Evolutionary conservation across 2,888 invertebrate genomes (phyloP).

Genomic region (Erebia epiphron): DNA sequence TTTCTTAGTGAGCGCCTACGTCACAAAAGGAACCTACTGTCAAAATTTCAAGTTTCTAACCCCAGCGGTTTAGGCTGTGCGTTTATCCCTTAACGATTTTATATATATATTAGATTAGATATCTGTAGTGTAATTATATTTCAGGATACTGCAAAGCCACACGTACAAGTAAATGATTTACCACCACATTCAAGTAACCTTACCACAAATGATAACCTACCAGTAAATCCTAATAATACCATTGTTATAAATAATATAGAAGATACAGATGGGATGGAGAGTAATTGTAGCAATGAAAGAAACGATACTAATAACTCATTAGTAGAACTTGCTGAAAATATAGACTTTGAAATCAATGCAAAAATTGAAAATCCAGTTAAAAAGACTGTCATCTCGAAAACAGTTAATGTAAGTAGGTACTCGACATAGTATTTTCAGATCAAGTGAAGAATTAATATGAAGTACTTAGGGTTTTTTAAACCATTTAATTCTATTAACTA

Average conservation of each 20-base stretch:
- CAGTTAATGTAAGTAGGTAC: background rate
- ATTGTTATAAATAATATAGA: background rate
- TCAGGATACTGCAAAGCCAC: background rate
- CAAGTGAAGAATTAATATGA: too few species aligned
- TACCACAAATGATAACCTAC: background rate
- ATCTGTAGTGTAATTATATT: background rate
- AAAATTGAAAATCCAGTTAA: background rate
- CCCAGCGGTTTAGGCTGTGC: too few species aligned
- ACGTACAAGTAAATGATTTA: background rate
- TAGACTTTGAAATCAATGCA: background rate
- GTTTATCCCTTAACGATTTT: too few species aligned
- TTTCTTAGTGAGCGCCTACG: too few species aligned
- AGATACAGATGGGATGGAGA: background rate
- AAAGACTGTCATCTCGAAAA: background rate
- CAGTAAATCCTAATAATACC: background rate
- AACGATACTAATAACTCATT: background rate
- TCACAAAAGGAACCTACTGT: too few species aligned
- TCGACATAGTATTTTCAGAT: background rate
- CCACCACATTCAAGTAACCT: background rate
- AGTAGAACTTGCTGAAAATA: background rate
- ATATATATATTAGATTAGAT: too few species aligned
- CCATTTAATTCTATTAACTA: too few species aligned
- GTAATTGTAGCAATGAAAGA: background rate
- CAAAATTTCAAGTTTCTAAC: too few species aligned
- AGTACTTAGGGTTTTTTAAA: too few species aligned